These are phyloP conservation scores for Ectemnius cavifrons DNA, from an alignment of 2,888 invertebrate species.

Conservation along the genomic window DNA sequence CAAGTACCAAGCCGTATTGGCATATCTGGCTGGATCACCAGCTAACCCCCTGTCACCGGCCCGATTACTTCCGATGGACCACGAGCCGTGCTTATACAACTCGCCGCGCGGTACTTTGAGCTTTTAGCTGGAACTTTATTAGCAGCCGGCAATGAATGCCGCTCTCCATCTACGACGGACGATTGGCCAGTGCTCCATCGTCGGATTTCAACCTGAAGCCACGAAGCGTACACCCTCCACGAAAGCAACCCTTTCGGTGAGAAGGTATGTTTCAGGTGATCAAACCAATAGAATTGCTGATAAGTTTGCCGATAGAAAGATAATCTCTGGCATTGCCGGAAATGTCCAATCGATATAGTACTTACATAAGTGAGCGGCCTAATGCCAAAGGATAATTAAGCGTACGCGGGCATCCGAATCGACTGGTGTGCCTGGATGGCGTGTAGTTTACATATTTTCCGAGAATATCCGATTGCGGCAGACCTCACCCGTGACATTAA, in stretches of 20 bases:
- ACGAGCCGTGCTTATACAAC: conserved; percentile 45
- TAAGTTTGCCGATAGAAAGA: not conserved
- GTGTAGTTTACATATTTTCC: conserved; percentile 40
- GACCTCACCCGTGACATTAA: conserved; percentile 60
- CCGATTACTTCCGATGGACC: conserved; percentile 59
- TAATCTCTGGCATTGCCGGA: not conserved
- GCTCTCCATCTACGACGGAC: conserved; percentile 36
- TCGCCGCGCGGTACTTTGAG: conserved; percentile 53
- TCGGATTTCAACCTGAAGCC: conserved; percentile 8
- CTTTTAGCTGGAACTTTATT: conserved; percentile 32
- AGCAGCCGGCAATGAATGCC: conserved; percentile 51
- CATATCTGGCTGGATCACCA: conserved; percentile 64
- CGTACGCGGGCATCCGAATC: too few species aligned
- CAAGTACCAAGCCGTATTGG: conserved; percentile 62
- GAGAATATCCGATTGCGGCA: conserved; percentile 39
- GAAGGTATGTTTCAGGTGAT: too few species aligned
- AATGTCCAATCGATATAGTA: too few species aligned
- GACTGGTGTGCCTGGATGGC: too few species aligned
- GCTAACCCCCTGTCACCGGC: conserved; percentile 45
- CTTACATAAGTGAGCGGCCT: too few species aligned
- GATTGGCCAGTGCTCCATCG: conserved; percentile 14
- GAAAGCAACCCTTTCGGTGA: too few species aligned
- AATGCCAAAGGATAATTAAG: too few species aligned
- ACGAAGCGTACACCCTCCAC: too few species aligned
- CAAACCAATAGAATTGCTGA: not conserved